A percentile compares a stretch with the other conserved stretches of the same genome.
These are phyloP conservation scores for Pterobdella sp. DNA, from an alignment of 2,888 invertebrate species.

Conservation along the genomic window DNA sequence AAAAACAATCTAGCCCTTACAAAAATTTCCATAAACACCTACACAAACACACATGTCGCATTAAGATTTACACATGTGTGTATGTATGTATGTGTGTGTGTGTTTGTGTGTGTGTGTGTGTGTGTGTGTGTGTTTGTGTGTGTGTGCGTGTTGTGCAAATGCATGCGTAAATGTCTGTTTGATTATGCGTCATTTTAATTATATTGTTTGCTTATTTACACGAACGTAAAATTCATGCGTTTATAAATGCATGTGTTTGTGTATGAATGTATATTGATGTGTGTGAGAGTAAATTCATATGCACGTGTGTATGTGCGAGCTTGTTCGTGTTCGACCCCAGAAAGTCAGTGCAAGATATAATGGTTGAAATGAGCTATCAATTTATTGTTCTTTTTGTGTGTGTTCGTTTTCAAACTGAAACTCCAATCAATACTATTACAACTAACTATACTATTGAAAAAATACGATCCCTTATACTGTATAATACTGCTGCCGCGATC, in stretches of 20 bases:
- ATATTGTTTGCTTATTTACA: too few relatives aligned
- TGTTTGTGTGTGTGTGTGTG: slow-evolving; percentile 12
- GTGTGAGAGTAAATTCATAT: not conserved
- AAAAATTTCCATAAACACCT: too few relatives aligned
- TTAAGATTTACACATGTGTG: not conserved
- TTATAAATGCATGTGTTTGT: not conserved
- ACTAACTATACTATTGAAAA: too few relatives aligned
- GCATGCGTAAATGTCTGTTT: slow-evolving; percentile 7
- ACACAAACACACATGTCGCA: too few relatives aligned
- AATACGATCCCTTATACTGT: too few relatives aligned
- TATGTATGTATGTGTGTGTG: not conserved
- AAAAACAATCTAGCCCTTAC: too few relatives aligned
- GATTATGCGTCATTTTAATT: not conserved
- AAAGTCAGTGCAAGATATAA: not conserved
- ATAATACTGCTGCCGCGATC: too few relatives aligned
- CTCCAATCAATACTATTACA: too few relatives aligned
- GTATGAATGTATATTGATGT: not conserved
- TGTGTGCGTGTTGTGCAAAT: not conserved
- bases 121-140: slow-evolving; percentile 13
- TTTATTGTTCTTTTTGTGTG: not conserved
- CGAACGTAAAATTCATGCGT: too few relatives aligned
- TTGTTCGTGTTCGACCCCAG: not conserved
- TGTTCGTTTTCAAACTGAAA: too few relatives aligned
- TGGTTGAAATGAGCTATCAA: not conserved
- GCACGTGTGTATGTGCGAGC: too few relatives aligned